These are phyloP conservation scores for Julus scandinavius DNA, from an alignment of 2,888 invertebrate genomes.

Conservation along the genomic window DNA sequence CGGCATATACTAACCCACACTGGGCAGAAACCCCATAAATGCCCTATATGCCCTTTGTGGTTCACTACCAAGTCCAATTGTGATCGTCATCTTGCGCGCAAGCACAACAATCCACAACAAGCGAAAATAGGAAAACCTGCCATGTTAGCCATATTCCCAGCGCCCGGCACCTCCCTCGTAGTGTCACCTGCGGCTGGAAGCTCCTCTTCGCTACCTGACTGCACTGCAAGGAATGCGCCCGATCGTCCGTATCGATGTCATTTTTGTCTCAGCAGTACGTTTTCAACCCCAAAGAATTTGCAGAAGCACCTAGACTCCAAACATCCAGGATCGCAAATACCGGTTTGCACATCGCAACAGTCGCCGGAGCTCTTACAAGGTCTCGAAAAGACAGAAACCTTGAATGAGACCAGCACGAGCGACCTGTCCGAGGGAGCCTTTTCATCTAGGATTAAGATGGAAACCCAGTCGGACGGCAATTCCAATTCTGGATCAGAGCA, in stretches of 20 bases:
- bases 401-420: not conserved
- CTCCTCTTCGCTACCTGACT: conserved; percentile 25
- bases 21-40: conserved; percentile 94
- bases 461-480: not conserved
- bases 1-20: conserved; percentile 95
- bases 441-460: conserved; percentile 4
- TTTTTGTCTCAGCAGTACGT: conserved; percentile 83
- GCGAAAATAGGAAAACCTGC: not conserved
- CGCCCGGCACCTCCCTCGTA: not conserved
- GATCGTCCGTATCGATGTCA: conserved; percentile 83
- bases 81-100: conserved; percentile 90
- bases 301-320: conserved; percentile 75
- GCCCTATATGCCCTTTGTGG: conserved; percentile 89
- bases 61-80: conserved; percentile 98
- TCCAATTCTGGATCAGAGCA: conserved; percentile 49
- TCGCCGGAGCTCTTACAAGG: not conserved
- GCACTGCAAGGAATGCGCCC: conserved; percentile 73
- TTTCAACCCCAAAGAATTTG: conserved; percentile 81
- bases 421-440: not conserved
- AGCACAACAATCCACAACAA: conserved; percentile 73
- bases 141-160: conserved; percentile 1
- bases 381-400: not conserved
- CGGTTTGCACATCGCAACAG: not conserved
- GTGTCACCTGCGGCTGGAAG: not conserved
- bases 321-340: conserved; percentile 8